Conservation (phyloP, 2,888 invertebrate species). For the Pterobdella sp. region DNA sequence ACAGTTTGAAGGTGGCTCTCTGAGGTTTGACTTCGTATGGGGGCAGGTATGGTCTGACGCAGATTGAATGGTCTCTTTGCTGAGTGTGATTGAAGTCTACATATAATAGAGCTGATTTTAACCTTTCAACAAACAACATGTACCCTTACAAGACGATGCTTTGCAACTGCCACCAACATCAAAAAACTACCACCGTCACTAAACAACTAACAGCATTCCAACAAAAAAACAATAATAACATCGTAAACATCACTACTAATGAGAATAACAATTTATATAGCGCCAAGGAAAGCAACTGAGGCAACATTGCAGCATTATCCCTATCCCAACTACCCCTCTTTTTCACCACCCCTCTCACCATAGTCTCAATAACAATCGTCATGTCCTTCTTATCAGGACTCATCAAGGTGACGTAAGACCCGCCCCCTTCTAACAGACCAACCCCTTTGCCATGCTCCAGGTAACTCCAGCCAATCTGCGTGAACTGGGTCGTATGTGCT, state of each 20-base stretch:
- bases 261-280: too few species aligned
- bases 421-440: slow-evolving; percentile 45
- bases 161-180: too few species aligned
- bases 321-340: not conserved
- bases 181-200: too few species aligned
- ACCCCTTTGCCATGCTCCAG: slow-evolving; percentile 46
- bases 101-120: not conserved
- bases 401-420: slow-evolving; percentile 48
- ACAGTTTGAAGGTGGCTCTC: slow-evolving; percentile 42
- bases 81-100: slow-evolving; percentile 32
- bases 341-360: slow-evolving; percentile 41
- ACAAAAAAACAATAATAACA: too few species aligned
- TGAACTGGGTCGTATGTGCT: slow-evolving; percentile 51
- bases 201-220: too few species aligned
- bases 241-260: too few species aligned
- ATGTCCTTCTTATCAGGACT: slow-evolving; percentile 45
- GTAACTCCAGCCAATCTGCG: slow-evolving; percentile 47
- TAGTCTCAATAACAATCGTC: slow-evolving; percentile 51
- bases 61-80: slow-evolving; percentile 46
- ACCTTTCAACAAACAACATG: too few species aligned
- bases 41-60: slow-evolving; percentile 46
- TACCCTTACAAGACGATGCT: too few species aligned
- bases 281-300: too few species aligned
- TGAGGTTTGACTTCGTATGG: slow-evolving; percentile 44
- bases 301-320: not conserved